phyloP scores from a whole-genome alignment of 2,113 vertebrate species.

The Tonatia bakeri region DNA sequence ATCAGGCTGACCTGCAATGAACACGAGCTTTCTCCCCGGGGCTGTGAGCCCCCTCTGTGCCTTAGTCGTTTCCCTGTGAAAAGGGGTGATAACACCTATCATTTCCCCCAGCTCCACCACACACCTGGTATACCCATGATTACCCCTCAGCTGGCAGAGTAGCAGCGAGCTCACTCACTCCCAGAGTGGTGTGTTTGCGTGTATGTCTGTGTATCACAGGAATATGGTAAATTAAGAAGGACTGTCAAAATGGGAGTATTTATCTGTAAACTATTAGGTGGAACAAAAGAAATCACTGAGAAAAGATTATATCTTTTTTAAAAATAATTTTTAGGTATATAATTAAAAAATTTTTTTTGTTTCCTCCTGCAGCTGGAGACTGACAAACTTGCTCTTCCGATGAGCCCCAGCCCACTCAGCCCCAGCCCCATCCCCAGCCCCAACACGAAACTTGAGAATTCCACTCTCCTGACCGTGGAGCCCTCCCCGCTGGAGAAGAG shows the following conservation, averaged over 20 bases:
- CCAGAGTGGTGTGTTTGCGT: background rate
- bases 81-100: background rate
- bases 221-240: background rate
- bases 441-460: slow-evolving; percentile 83
- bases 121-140: background rate
- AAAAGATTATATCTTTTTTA: background rate
- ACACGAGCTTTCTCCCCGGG: background rate
- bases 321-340: background rate
- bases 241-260: background rate
- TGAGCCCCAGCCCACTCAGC: slow-evolving; percentile 84
- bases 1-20: background rate
- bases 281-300: background rate
- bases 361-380: slow-evolving; percentile 85
- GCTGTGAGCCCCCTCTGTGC: background rate
- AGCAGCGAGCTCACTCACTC: background rate
- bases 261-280: background rate
- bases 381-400: slow-evolving; percentile 87
- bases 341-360: accelerated
- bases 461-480: slow-evolving; percentile 82
- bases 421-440: slow-evolving; percentile 77
- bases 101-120: background rate
- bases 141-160: background rate
- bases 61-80: background rate
- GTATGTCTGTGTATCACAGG: background rate
- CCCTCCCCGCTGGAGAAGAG: slow-evolving; percentile 90